phyloP scores from a whole-genome alignment of 1,140 invertebrate species.

The Apis cerana region DNA sequence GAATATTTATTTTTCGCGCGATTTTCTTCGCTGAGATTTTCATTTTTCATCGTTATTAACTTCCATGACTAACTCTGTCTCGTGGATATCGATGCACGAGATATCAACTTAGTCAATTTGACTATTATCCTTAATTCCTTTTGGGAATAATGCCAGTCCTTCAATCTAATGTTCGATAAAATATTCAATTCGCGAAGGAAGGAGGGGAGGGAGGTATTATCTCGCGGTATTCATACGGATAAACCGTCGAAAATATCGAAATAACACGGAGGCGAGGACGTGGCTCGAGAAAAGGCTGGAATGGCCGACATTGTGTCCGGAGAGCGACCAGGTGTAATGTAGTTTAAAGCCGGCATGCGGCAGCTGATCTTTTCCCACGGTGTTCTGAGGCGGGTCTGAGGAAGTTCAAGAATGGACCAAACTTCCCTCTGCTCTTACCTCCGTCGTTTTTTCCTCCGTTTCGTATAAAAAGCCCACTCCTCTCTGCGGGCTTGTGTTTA shows the following conservation, averaged over 20 bases:
- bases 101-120: background rate
- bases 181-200: background rate
- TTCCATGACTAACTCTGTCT: background rate
- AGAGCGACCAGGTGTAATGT: slow-evolving; percentile 14
- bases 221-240: no score
- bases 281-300: background rate
- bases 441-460: background rate
- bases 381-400: background rate
- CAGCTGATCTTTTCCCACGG: slow-evolving; percentile 39
- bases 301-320: background rate
- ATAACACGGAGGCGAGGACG: background rate
- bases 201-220: background rate
- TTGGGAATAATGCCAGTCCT: background rate
- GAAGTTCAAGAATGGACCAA: slow-evolving; percentile 43
- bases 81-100: background rate
- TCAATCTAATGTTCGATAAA: background rate
- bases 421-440: background rate
- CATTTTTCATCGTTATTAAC: background rate
- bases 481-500: background rate
- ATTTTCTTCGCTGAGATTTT: background rate
- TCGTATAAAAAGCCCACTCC: background rate
- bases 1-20: no score
- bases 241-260: background rate
- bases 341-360: slow-evolving; percentile 1
- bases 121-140: slow-evolving; percentile 1